Evolutionary conservation across 1,140 invertebrate genomes (phyloP), one percentile per base, ranked within the genome.

Genomic region (Anadara kagoshimensis): DNA sequence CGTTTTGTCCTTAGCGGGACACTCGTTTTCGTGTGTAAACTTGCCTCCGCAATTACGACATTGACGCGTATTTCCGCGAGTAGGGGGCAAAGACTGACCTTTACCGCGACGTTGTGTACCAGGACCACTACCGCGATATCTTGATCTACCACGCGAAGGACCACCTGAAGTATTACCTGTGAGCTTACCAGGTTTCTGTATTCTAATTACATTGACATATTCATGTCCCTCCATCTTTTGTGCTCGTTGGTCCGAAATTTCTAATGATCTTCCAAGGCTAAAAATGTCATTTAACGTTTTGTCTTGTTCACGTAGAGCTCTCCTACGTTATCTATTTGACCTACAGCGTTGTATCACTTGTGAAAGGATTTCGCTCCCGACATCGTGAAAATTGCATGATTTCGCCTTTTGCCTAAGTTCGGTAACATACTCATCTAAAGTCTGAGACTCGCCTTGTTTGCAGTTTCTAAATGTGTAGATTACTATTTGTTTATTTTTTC

Each of bases 251-350:
- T 72, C 63, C 2, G 64, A 62, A n/a, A 72, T 1, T 61, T 77
- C 75, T 24, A 77, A 11, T 18, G 69, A 14, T 0, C 67, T 54
- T 11, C 66, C 76, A 29, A 73, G 51, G 16, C 51, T 12, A 5
- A 74, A 24, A n/a, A 73, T 73, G 18, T 74, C 76, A 18, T 69
- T 41, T 41, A 74, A 43, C 16, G 20, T 18, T 51, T 74, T 78
- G 2, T 72, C 61, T 16, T 22, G 51, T 72, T 78, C 69, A 22
- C 67, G 29, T 2, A 75, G 26, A 45, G 62, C 71, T 16, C 68
- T 24, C 59, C 63, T 44, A 7, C 76, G 54, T 10, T 75, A 14
- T 26, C 56, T 2, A n/a, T 61, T 58, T 0, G 65, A 73, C 20
- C 36, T 56, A 22, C 69, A 76, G 18, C 56, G 8, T 53, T 72